These are phyloP conservation scores for Mus pahari DNA, from an alignment of 2,113 vertebrate genomes.

Conservation along the genomic window DNA sequence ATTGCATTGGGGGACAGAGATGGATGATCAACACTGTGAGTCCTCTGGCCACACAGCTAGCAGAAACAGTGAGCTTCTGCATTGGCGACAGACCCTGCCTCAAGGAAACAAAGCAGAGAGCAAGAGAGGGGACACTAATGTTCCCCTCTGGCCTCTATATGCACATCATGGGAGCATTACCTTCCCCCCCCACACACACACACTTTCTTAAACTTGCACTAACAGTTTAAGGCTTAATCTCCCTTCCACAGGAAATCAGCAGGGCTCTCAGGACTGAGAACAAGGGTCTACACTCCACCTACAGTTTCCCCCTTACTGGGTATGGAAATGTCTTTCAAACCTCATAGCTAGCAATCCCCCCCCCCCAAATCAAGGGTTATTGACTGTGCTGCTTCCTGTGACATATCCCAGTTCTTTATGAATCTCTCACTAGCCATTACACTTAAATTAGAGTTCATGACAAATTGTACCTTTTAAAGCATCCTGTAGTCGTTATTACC, in stretches of 20 bases:
- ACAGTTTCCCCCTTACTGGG: fast-evolving
- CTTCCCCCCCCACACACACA: background rate
- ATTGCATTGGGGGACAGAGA: background rate
- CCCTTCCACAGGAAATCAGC: background rate
- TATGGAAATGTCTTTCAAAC: background rate
- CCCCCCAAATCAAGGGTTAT: fast-evolving
- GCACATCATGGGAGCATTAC: background rate
- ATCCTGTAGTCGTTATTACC: background rate
- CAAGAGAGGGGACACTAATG: background rate
- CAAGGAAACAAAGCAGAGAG: background rate
- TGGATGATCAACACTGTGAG: background rate
- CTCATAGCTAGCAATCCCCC: fast-evolving
- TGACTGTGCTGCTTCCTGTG: too few relatives aligned
- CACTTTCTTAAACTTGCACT: background rate
- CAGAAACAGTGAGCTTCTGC: background rate
- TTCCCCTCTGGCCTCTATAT: background rate
- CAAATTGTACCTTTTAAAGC: background rate
- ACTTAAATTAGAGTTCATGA: background rate
- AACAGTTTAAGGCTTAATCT: background rate
- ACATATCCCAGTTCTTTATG: fast-evolving
- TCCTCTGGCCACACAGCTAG: background rate
- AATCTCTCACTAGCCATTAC: background rate
- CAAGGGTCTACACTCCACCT: fast-evolving
- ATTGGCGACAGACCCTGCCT: background rate
- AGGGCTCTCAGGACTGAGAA: background rate